These are phyloP conservation scores for Pristionchus exspectatus DNA, from an alignment of 2,888 invertebrate species.

Conservation along the genomic window DNA sequence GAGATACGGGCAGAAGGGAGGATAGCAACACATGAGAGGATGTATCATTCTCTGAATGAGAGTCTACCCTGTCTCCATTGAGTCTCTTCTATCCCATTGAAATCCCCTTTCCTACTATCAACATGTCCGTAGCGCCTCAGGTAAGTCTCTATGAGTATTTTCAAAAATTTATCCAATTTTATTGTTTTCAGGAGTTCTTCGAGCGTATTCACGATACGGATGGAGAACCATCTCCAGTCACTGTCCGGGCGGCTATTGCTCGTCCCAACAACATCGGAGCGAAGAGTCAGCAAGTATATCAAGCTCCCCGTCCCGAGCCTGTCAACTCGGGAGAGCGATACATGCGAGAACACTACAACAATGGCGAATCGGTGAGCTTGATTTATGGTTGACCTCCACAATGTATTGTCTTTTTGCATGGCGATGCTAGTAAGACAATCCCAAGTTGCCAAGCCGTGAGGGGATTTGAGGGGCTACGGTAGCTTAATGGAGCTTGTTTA, in stretches of 20 bases:
- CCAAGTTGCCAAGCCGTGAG: too few species aligned
- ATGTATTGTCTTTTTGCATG: not conserved
- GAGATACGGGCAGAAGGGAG: not conserved
- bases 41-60: slow-evolving; percentile 35
- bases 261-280: not conserved
- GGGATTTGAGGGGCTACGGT: too few species aligned
- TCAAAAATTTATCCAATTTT: not conserved
- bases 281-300: not conserved
- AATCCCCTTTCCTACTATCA: not conserved
- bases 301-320: not conserved
- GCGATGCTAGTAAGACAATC: too few species aligned
- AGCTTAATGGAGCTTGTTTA: not conserved
- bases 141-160: not conserved
- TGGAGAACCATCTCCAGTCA: not conserved
- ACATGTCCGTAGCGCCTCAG: slow-evolving; percentile 28
- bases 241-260: not conserved
- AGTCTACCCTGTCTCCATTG: not conserved
- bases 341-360: slow-evolving; percentile 52
- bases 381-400: not conserved
- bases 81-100: not conserved
- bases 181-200: not conserved
- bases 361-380: slow-evolving; percentile 13
- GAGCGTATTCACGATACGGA: not conserved
- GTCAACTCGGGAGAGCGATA: slow-evolving; percentile 41
- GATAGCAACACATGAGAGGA: not conserved